Evolutionary conservation across 2,888 invertebrate species (phyloP), one percentile per base, ranked within the genome.

Genomic region (Pelosia muscerda): DNA sequence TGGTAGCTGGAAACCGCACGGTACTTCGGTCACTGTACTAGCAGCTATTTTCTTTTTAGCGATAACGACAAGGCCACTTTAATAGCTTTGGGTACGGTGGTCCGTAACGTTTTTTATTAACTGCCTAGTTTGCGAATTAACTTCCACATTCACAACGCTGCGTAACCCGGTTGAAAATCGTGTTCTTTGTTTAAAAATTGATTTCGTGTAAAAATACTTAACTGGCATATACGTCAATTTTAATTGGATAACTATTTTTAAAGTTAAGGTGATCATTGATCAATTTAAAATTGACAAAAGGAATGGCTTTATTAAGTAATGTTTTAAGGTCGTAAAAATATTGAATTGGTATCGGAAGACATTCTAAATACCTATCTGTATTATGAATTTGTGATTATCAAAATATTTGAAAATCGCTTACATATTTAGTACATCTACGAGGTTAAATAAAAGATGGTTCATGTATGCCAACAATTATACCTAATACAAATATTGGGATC

Each of bases 21-120:
- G 72, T 61, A 66, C 71, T 74, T 79, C 86, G 90, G 89, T 89
- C 90, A 89, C 70, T 90, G 90, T 87, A 85, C 89, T 79, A 81
- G 71, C 73, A 82, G 83, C 87, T 88, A 88, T 90, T 90, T 91
- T 89, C 89, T 88, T 89, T 84, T 86, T 81, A 83, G 87, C 92
- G 93, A 93, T 93, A 93, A 92, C 90, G 84, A 79, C 92, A 92
- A 92, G 93, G 92, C 91, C 91, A 85, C 85, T 84, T 85, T 92
- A 91, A 92, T 91, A 86, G 90, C 88, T 90, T 92, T 90, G 85
- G 91, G 90, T 89, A 92, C 89, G 91, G 88, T 90, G 85, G 84
- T 80, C 83, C 79, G 83, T 84, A 81, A 81, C 82, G 77, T 81
- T 81, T 84, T 84, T 84, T 85, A 84, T 83, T 80, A 83, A 84